Conservation (phyloP, 1,140 invertebrate species). For the Drosophila malerkotliana region DNA sequence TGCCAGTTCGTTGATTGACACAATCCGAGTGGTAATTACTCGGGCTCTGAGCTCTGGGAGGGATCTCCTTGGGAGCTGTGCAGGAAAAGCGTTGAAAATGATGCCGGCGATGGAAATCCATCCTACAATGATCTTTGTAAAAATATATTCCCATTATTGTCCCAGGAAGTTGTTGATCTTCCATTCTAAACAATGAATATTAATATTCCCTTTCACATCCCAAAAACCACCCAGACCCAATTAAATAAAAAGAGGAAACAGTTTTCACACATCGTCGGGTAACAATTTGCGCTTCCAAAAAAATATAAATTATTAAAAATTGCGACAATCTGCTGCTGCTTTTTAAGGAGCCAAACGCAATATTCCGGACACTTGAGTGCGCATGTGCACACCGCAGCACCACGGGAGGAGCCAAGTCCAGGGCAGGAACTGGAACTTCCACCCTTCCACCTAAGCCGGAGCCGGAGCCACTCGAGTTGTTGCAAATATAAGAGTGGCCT, state of each 20-base stretch:
- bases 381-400: slow-evolving; percentile 69
- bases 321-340: slow-evolving; percentile 65
- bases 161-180: slow-evolving; percentile 34
- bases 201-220: slow-evolving; percentile 16
- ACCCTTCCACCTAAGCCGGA: not conserved
- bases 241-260: slow-evolving; percentile 5
- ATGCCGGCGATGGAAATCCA: slow-evolving; percentile 61
- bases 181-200: slow-evolving; percentile 23
- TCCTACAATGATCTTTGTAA: slow-evolving; percentile 66
- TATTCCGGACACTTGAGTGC: slow-evolving; percentile 75
- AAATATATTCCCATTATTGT: slow-evolving; percentile 69
- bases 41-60: slow-evolving; percentile 17
- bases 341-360: slow-evolving; percentile 34
- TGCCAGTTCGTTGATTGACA: slow-evolving; percentile 63
- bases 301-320: slow-evolving; percentile 12
- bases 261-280: slow-evolving; percentile 71
- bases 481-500: slow-evolving; percentile 79
- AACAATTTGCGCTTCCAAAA: slow-evolving; percentile 31
- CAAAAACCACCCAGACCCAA: not conserved
- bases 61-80: slow-evolving; percentile 37
- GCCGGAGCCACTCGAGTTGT: slow-evolving; percentile 60
- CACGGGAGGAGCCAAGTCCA: slow-evolving; percentile 52
- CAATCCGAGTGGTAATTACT: slow-evolving; percentile 75
- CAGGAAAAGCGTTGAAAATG: slow-evolving; percentile 44
- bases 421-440: slow-evolving; percentile 10